A percentile compares a stretch with the other conserved stretches of the same genome.
Evolutionary conservation across 2,113 vertebrate species (phyloP).

Genomic region (Ochotona princeps): DNA sequence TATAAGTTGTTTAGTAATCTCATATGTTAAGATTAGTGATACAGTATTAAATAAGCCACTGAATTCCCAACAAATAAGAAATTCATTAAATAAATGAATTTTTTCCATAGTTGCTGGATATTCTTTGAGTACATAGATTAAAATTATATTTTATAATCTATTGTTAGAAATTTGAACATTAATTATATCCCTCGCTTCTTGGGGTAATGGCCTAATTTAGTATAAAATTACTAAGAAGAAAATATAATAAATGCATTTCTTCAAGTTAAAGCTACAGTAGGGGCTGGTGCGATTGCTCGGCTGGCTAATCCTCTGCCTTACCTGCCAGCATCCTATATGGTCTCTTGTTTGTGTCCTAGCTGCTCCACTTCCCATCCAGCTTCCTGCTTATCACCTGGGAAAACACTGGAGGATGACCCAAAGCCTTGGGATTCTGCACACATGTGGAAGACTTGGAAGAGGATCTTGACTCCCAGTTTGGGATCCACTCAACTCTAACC

Average conservation of each 20-base stretch:
- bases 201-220: background rate
- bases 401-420: too few species aligned
- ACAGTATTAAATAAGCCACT: background rate
- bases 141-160: background rate
- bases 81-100: background rate
- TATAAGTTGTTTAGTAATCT: constrained; percentile 40
- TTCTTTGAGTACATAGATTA: background rate
- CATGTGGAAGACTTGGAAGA: too few species aligned
- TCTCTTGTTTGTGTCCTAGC: too few species aligned
- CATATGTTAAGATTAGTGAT: background rate
- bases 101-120: background rate
- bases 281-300: too few species aligned
- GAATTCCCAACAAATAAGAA: constrained; percentile 8
- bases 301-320: too few species aligned
- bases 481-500: too few species aligned
- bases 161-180: constrained; percentile 38
- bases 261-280: background rate
- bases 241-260: background rate
- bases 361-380: too few species aligned
- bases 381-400: too few species aligned
- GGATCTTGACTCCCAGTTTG: too few species aligned
- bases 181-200: background rate
- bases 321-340: too few species aligned
- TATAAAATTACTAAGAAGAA: background rate
- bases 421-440: too few species aligned